Percentiles rank a stretch among this genome's conserved stretches.
Evolutionary conservation across 1,140 invertebrate genomes (phyloP).

Genomic region (Apis cerana): DNA sequence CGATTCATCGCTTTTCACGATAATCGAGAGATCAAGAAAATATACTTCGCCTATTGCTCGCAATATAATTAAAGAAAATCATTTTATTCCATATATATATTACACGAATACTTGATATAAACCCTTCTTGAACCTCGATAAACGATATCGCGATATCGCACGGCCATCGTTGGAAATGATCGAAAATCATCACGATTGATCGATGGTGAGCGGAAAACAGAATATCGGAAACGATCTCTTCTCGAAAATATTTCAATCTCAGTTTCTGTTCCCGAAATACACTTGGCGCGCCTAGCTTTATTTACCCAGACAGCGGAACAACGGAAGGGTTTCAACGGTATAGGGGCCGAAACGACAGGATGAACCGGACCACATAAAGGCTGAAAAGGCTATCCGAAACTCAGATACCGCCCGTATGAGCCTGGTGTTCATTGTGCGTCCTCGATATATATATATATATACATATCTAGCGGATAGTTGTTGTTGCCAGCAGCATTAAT

Average conservation of each 20-base stretch:
- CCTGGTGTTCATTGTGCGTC: conserved; percentile 29
- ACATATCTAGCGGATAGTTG: conserved; percentile 13
- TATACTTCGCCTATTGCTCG: too few species aligned
- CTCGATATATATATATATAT: neutral
- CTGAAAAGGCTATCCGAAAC: conserved; percentile 55
- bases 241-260: conserved; percentile 1
- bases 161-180: too few species aligned
- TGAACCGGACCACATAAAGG: conserved; percentile 43
- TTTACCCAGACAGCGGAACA: conserved; percentile 42
- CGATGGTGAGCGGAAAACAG: neutral
- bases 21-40: too few species aligned
- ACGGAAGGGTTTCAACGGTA: neutral
- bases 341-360: conserved; percentile 10
- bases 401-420: conserved; percentile 47
- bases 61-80: too few species aligned
- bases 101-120: too few species aligned
- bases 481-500: conserved; percentile 32
- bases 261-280: neutral
- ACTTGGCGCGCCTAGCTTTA: conserved; percentile 4
- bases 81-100: too few species aligned
- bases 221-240: neutral
- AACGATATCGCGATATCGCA: too few species aligned
- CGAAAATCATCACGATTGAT: too few species aligned
- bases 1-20: too few species aligned
- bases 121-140: too few species aligned